Conservation (phyloP, 2,888 invertebrate genomes). For the Epistrophella euchroma region DNA sequence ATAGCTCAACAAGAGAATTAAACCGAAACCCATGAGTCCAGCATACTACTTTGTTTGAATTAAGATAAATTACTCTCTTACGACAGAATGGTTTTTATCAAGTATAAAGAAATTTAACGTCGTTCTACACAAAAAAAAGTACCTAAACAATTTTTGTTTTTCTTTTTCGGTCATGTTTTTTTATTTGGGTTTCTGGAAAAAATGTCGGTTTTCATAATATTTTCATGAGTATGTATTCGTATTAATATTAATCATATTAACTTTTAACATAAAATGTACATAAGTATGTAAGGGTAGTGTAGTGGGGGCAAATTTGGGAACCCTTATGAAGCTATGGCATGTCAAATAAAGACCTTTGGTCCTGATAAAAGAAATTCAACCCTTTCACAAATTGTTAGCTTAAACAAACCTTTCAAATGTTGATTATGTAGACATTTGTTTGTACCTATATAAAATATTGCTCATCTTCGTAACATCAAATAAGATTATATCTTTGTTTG, state of each 20-base stretch:
- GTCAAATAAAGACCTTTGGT: background rate
- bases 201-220: background rate
- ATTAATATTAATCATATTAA: background rate
- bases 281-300: background rate
- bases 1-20: background rate
- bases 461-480: too few species aligned
- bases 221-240: background rate
- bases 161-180: background rate
- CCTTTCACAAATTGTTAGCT: background rate
- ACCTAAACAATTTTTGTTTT: background rate
- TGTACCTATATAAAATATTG: too few species aligned
- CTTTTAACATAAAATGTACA: too few species aligned
- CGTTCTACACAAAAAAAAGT: background rate
- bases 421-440: too few species aligned
- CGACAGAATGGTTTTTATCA: background rate
- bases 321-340: too few species aligned
- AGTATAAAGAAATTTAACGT: background rate
- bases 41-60: background rate
- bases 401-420: too few species aligned
- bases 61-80: background rate
- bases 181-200: background rate
- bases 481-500: too few species aligned
- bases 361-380: background rate
- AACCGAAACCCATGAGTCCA: background rate
- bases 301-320: background rate